Percentiles rank a stretch among this genome's conserved stretches.
These are phyloP conservation scores for Pempheris klunzingeri DNA, from an alignment of 2,797 vertebrate species.

Conservation along the genomic window DNA sequence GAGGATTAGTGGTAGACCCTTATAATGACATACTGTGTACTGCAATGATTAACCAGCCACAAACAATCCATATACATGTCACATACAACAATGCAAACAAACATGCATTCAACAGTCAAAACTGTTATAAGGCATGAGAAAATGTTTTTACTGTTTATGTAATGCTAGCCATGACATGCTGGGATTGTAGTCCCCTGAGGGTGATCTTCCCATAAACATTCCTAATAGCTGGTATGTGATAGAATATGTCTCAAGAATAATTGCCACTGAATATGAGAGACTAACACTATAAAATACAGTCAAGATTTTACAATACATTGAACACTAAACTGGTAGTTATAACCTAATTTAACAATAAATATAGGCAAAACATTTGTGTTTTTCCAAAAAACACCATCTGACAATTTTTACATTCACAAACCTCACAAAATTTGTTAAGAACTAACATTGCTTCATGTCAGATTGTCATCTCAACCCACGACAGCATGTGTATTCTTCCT, in stretches of 20 bases:
- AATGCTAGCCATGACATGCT: constrained; percentile 9
- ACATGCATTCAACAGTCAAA: constrained; percentile 10
- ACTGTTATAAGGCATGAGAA: not conserved
- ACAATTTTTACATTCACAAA: constrained; percentile 30
- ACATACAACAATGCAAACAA: not conserved
- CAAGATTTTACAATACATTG: not conserved
- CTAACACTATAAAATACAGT: not conserved
- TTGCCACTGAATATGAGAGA: not conserved
- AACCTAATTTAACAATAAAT: not conserved
- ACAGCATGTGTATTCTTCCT: constrained; percentile 2
- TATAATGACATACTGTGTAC: not conserved
- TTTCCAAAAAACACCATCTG: not conserved
- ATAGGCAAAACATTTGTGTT: not conserved
- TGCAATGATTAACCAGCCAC: not conserved
- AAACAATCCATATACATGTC: constrained; percentile 8
- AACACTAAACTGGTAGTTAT: not conserved
- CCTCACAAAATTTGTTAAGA: constrained; percentile 20
- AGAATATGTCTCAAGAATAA: constrained; percentile 38
- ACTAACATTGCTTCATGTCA: constrained; percentile 25
- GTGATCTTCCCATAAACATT: constrained; percentile 5
- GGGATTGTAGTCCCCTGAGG: constrained; percentile 1
- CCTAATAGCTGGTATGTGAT: constrained; percentile 22
- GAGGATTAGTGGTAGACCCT: not conserved
- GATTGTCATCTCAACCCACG: not conserved
- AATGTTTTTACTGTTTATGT: constrained; percentile 6